phyloP scores from a whole-genome alignment of 2,113 vertebrate species.

The Rhagologus leucostigma region DNA sequence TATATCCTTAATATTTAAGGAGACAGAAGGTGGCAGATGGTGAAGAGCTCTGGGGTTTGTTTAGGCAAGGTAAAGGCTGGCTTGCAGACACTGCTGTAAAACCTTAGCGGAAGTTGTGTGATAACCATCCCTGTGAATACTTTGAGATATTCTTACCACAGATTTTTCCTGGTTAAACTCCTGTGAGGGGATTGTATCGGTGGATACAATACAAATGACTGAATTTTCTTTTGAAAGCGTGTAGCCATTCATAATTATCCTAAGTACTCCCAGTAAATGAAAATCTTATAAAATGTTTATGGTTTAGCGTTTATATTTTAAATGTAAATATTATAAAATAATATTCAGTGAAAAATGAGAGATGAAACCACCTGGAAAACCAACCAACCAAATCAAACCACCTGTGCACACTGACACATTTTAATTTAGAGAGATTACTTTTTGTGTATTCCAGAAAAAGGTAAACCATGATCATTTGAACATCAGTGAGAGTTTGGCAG shows the following conservation, averaged over 20 bases:
- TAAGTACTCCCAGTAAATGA: not conserved
- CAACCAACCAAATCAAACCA: not conserved
- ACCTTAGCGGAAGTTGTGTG: not conserved
- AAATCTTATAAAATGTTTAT: not conserved
- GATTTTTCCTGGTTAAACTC: not conserved
- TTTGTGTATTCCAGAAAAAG: not conserved
- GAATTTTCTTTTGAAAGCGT: not conserved
- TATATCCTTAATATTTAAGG: not conserved
- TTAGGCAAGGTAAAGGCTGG: not conserved
- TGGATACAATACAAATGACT: not conserved
- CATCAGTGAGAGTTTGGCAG: not conserved
- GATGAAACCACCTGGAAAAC: not conserved
- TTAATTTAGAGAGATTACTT: not conserved
- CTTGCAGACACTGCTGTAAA: not conserved
- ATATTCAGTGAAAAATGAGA: not conserved
- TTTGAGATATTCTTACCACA: not conserved
- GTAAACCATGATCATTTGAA: not conserved
- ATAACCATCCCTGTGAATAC: not conserved
- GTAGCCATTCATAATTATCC: rapidly evolving
- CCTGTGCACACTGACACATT: not conserved
- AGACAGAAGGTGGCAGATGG: not conserved
- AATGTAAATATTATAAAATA: not conserved
- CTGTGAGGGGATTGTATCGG: not conserved
- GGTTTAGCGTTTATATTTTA: not conserved
- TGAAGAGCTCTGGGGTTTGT: not conserved